Evolutionary conservation across 1,140 invertebrate genomes (phyloP).

Genomic region (Brachionus calyciflorus): DNA sequence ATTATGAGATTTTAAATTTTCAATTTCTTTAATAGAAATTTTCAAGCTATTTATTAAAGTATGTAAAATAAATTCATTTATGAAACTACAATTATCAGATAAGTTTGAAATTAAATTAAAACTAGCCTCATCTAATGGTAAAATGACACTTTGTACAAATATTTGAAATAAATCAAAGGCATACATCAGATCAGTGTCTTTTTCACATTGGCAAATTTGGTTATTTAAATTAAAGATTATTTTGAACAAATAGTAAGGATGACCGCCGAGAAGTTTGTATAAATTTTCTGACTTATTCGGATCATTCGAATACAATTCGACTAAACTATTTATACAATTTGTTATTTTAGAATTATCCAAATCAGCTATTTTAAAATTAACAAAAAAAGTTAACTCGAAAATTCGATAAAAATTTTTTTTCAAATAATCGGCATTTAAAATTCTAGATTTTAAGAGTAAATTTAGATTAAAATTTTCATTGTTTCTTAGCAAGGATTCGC

Average conservation of each 20-base stretch:
- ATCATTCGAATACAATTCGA: neutral
- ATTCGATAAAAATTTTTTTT: slow-evolving; percentile 12
- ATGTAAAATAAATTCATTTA: neutral
- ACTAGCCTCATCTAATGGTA: neutral
- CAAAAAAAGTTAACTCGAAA: neutral
- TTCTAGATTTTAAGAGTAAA: neutral
- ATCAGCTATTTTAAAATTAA: neutral
- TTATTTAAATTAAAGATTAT: neutral
- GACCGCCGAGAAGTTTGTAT: neutral
- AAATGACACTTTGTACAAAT: neutral
- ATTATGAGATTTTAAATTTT: neutral
- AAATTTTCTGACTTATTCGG: neutral
- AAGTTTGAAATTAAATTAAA: neutral
- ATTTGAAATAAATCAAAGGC: neutral
- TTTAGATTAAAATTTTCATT: neutral
- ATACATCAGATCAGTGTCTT: neutral
- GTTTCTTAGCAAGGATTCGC: neutral
- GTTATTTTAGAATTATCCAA: neutral
- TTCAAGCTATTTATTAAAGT: neutral
- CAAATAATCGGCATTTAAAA: neutral
- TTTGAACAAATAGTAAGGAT: neutral
- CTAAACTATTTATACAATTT: neutral
- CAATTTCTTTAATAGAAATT: neutral
- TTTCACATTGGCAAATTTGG: neutral
- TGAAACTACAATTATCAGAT: neutral